Conservation (phyloP, 2,113 vertebrate species). For the Festucalex cinctus region DNA sequence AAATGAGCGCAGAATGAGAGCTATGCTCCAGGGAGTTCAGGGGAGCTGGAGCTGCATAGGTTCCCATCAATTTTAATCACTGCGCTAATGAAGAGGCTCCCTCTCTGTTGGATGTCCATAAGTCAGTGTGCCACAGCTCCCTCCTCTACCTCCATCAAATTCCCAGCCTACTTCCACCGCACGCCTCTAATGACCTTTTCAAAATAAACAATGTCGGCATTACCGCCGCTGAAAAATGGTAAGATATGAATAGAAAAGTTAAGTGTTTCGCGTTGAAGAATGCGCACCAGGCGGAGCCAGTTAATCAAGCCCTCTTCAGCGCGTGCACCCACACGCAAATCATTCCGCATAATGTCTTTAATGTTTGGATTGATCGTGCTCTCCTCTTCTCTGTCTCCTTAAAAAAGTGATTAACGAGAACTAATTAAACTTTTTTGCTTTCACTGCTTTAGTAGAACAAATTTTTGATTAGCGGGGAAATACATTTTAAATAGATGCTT, state of each 20-base stretch:
- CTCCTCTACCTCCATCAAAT: constrained; percentile 74
- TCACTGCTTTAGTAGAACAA: background rate
- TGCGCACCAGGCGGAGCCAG: constrained; percentile 5
- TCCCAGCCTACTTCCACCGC: constrained; percentile 58
- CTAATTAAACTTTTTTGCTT: constrained; percentile 7
- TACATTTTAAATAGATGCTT: constrained; percentile 3
- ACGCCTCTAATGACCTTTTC: constrained; percentile 73
- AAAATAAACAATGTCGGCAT: constrained; percentile 75
- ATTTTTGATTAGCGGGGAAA: constrained; percentile 5
- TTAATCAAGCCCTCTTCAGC: constrained; percentile 51
- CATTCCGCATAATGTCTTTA: constrained; percentile 4
- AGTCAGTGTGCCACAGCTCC: constrained; percentile 73
- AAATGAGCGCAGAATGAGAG: constrained; percentile 79
- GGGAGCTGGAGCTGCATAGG: constrained; percentile 67
- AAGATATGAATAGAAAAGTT: constrained; percentile 59
- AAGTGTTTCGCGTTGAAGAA: constrained; percentile 48
- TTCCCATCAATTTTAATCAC: constrained; percentile 82
- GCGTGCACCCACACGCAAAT: background rate
- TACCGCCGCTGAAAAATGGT: constrained; percentile 62
- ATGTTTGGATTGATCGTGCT: constrained; percentile 13
- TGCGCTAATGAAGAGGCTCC: constrained; percentile 79
- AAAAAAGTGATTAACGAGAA: constrained; percentile 3
- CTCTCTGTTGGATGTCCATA: constrained; percentile 79
- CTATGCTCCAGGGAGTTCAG: constrained; percentile 74
- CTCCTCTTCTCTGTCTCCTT: background rate